A percentile compares a stretch with the other conserved stretches of the same genome.
phyloP scores from a whole-genome alignment of 1,140 invertebrate genomes.

The Bacillus rossius region DNA sequence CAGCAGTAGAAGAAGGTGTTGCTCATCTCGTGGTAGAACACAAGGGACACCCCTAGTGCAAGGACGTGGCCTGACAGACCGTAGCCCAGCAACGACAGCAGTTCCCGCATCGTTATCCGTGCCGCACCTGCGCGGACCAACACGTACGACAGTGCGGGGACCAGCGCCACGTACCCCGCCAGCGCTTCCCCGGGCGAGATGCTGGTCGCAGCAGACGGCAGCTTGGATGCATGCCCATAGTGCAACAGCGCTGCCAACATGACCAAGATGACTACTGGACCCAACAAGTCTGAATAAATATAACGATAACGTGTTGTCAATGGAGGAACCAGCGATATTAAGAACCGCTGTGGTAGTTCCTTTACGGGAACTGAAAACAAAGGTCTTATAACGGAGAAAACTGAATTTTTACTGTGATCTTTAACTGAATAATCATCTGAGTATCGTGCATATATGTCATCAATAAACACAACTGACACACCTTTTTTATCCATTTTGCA shows the following conservation, averaged over 20 bases:
- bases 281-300: slow-evolving; percentile 42
- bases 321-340: slow-evolving; percentile 41
- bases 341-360: slow-evolving; percentile 37
- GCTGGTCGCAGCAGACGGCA: slow-evolving; percentile 18
- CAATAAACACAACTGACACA: no score
- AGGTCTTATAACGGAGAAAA: background rate
- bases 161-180: slow-evolving; percentile 30
- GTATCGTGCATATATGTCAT: no score
- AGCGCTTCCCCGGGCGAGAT: slow-evolving; percentile 33
- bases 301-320: slow-evolving; percentile 28
- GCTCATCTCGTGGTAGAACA: slow-evolving; percentile 38
- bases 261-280: slow-evolving; percentile 38
- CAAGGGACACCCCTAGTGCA: slow-evolving; percentile 37
- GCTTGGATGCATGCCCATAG: slow-evolving; percentile 39
- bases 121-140: slow-evolving; percentile 35
- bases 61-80: slow-evolving; percentile 45
- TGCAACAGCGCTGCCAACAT: slow-evolving; percentile 33
- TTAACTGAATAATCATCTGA: no score
- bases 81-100: slow-evolving; percentile 43
- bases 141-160: slow-evolving; percentile 36
- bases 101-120: slow-evolving; percentile 35
- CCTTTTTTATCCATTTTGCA: no score
- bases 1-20: slow-evolving; percentile 41
- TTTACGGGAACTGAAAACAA: slow-evolving; percentile 28
- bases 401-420: background rate